A percentile compares a stretch with the other conserved stretches of the same genome.
Conservation (phyloP, 2,888 invertebrate species). For the Acleris cristana region DNA sequence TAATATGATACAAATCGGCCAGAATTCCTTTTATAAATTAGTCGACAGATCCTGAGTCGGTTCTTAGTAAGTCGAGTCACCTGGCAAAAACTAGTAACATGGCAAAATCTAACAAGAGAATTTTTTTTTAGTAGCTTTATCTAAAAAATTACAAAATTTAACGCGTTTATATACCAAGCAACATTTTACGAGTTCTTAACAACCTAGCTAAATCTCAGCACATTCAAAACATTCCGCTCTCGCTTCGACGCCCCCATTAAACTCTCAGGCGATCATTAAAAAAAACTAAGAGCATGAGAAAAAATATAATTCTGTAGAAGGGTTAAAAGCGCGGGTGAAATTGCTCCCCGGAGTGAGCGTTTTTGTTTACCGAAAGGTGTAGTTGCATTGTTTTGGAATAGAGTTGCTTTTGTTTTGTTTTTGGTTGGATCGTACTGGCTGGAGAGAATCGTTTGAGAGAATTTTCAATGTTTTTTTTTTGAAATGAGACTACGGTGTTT, state of each 20-base stretch:
- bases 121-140: too few species aligned
- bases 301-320: conserved; percentile 25
- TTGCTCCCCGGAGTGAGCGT: conserved; percentile 42
- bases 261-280: conserved; percentile 36
- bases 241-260: conserved; percentile 36
- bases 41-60: too few species aligned
- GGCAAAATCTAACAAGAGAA: too few species aligned
- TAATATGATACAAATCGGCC: too few species aligned
- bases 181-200: conserved; percentile 21
- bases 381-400: neutral
- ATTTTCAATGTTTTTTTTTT: too few species aligned
- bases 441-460: too few species aligned
- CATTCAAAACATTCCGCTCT: conserved; percentile 23
- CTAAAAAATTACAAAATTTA: too few species aligned
- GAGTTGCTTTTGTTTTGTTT: conserved; percentile 11
- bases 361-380: conserved; percentile 25
- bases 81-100: too few species aligned
- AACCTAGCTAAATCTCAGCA: conserved; percentile 4
- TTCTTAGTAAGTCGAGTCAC: too few species aligned
- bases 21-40: too few species aligned
- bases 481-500: neutral
- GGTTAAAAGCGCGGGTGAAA: conserved; percentile 40
- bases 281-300: conserved; percentile 33
- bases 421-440: neutral
- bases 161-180: too few species aligned